Percentiles rank a stretch among this genome's conserved stretches.
These are phyloP conservation scores for Megalops cyprinoides DNA, from an alignment of 2,797 vertebrate genomes.

Conservation along the genomic window DNA sequence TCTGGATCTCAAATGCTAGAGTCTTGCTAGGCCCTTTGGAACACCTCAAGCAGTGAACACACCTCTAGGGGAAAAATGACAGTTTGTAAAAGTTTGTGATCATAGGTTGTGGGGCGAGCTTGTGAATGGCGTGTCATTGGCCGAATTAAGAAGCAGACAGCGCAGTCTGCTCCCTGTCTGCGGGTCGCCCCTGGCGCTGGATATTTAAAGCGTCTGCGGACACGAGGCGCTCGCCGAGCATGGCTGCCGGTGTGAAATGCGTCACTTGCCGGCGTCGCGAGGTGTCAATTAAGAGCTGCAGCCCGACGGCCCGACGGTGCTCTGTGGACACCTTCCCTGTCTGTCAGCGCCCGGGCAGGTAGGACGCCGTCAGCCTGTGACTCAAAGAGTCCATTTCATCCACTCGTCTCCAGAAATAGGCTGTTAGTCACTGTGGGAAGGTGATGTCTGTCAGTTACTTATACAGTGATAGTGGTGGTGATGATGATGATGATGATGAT, in stretches of 20 bases:
- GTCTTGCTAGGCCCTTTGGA: background rate
- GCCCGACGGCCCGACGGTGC: background rate
- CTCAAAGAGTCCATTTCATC: background rate
- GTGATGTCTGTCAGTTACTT: background rate
- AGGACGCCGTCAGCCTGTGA: background rate
- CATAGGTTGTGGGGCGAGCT: background rate
- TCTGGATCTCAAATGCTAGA: background rate
- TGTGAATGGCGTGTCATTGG: background rate
- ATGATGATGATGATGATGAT: background rate
- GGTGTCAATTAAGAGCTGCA: background rate
- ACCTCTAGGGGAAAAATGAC: background rate
- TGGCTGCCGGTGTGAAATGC: background rate
- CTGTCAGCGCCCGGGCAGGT: background rate
- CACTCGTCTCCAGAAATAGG: too few species aligned
- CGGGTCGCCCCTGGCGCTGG: background rate
- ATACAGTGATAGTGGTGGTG: too few species aligned
- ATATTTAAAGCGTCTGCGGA: background rate
- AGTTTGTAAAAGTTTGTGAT: background rate
- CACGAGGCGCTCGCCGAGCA: background rate
- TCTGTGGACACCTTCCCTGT: background rate
- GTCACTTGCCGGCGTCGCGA: background rate
- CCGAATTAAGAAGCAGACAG: background rate
- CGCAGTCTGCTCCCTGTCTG: background rate
- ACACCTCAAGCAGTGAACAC: background rate
- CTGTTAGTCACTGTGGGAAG: background rate